Evolutionary conservation across 1,140 invertebrate genomes (phyloP).

Genomic region (Drosophila orosa): DNA sequence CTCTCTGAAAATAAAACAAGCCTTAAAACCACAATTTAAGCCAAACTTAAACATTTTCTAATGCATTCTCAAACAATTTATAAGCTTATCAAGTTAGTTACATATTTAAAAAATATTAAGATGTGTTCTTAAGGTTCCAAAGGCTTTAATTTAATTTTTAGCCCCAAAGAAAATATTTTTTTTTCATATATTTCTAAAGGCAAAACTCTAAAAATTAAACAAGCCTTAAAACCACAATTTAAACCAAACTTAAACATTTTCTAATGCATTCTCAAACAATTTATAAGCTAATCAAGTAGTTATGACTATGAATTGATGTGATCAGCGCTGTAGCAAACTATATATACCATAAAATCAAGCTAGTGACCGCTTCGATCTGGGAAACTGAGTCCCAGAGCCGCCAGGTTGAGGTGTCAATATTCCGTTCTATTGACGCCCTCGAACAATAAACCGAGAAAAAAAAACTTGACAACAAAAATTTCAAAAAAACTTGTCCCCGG

Average conservation of each 20-base stretch:
- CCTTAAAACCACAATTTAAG: not conserved
- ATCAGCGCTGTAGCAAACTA: not conserved
- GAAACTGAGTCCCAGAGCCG: not conserved
- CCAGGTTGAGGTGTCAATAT: constrained; percentile 62
- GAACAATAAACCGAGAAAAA: constrained; percentile 41
- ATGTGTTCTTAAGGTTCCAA: too few species aligned
- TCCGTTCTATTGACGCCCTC: constrained; percentile 63
- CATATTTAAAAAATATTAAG: too few species aligned
- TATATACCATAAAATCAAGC: constrained; percentile 6
- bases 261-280: not conserved
- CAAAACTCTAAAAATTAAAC: too few species aligned
- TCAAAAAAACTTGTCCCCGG: constrained; percentile 36
- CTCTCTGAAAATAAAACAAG: too few species aligned
- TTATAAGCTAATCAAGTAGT: constrained; percentile 7
- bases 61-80: not conserved
- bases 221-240: not conserved
- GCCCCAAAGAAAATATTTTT: too few species aligned
- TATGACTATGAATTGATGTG: constrained; percentile 14
- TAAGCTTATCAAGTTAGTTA: too few species aligned
- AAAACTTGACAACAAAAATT: not conserved
- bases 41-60: not conserved
- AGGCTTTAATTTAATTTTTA: too few species aligned
- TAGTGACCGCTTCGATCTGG: constrained; percentile 1
- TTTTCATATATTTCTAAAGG: too few species aligned
- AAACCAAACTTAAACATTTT: not conserved